A percentile compares a stretch with the other conserved stretches of the same genome.
phyloP scores from a whole-genome alignment of 2,888 invertebrate genomes.

The Andricus curvator region DNA sequence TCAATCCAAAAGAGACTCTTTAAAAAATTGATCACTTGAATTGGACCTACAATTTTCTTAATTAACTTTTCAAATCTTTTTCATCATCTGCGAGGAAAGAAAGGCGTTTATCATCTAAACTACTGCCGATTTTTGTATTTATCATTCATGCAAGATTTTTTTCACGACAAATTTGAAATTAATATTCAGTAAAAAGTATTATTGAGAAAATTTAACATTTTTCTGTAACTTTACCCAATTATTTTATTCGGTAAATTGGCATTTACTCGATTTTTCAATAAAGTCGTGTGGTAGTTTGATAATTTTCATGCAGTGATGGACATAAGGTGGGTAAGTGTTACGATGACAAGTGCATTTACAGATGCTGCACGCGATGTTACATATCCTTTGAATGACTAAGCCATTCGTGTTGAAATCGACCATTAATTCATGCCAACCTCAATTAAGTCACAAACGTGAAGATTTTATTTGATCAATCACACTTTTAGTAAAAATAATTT shows the following conservation, averaged over 20 bases:
- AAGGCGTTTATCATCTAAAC: no score
- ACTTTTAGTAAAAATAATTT: neutral
- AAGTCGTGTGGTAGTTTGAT: neutral
- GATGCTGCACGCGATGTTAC: constrained; percentile 11
- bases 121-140: no score
- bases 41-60: no score
- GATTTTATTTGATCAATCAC: constrained; percentile 4
- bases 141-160: no score
- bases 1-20: no score
- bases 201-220: neutral
- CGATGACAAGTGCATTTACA: constrained; percentile 22
- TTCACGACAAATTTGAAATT: no score
- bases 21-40: no score
- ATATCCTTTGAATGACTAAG: constrained; percentile 3
- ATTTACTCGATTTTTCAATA: neutral
- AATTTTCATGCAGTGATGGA: neutral
- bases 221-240: neutral
- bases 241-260: neutral
- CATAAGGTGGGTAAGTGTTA: neutral
- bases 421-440: neutral
- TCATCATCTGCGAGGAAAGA: no score
- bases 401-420: constrained; percentile 9
- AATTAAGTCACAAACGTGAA: neutral
- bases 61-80: no score
- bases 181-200: no score